A percentile compares a stretch with the other conserved stretches of the same genome.
These are phyloP conservation scores for Ceryle rudis DNA, from an alignment of 2,797 vertebrate genomes.

Conservation along the genomic window DNA sequence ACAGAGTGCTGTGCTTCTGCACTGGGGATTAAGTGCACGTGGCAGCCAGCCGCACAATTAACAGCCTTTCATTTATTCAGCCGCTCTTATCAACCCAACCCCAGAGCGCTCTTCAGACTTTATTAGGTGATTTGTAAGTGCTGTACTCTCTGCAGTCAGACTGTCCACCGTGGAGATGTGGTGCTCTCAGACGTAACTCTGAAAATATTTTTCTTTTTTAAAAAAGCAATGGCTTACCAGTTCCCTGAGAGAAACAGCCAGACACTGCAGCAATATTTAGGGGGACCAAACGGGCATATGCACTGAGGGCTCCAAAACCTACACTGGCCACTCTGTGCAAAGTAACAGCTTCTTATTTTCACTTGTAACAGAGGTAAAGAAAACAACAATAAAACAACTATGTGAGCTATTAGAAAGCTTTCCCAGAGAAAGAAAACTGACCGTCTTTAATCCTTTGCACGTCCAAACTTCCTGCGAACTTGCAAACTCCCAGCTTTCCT, in stretches of 20 bases:
- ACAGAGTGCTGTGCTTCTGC: neutral
- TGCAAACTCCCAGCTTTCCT: neutral
- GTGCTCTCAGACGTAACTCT: neutral
- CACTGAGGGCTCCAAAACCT: neutral
- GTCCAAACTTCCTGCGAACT: neutral
- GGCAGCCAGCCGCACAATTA: conserved; percentile 29
- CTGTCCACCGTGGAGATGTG: neutral
- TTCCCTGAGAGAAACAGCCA: neutral
- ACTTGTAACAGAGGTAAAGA: neutral
- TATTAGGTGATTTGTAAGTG: conserved; percentile 10
- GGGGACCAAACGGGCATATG: neutral
- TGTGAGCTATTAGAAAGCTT: neutral
- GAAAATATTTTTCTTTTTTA: neutral
- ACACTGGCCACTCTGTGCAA: neutral
- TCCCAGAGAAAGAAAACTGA: neutral
- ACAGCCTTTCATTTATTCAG: conserved; percentile 10
- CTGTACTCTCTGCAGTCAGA: neutral
- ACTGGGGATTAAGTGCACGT: neutral
- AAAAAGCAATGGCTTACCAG: neutral
- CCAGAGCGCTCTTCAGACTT: neutral
- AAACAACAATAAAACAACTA: neutral
- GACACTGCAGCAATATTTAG: neutral
- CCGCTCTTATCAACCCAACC: conserved; percentile 19
- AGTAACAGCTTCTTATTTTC: neutral
- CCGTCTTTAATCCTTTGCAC: neutral